These are phyloP conservation scores for Archilochus colubris DNA, from an alignment of 2,113 vertebrate species.

Conservation along the genomic window DNA sequence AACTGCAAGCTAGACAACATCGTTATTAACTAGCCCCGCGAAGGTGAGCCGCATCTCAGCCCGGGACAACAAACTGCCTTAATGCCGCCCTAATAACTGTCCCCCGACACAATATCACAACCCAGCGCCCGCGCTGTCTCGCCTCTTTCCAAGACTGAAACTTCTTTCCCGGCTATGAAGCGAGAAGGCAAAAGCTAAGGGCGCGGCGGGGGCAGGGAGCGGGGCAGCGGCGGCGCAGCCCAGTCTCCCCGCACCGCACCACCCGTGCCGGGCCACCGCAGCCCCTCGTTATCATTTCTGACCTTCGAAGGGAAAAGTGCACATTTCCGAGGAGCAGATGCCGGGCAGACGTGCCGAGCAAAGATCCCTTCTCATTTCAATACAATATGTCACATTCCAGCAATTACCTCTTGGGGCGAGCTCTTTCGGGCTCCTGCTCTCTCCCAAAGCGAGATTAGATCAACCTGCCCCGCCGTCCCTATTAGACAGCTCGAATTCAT, in stretches of 20 bases:
- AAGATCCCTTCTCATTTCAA: slow-evolving; percentile 72
- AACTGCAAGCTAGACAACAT: background rate
- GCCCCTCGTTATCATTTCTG: slow-evolving; percentile 52
- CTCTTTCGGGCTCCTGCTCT: slow-evolving; percentile 1
- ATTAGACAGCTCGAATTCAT: slow-evolving; percentile 34
- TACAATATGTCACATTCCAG: slow-evolving; percentile 67
- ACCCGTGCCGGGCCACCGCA: slow-evolving; percentile 62
- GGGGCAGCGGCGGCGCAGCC: background rate
- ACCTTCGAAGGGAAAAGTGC: slow-evolving; percentile 61
- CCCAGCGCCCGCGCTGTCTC: background rate
- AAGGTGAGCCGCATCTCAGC: slow-evolving; percentile 16
- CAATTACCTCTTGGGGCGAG: slow-evolving; percentile 63
- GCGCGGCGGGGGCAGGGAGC: slow-evolving; percentile 7
- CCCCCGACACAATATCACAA: background rate
- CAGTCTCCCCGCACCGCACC: background rate
- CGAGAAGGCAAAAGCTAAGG: background rate
- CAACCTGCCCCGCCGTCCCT: slow-evolving; percentile 53
- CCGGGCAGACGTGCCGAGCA: slow-evolving; percentile 67
- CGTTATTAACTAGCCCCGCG: background rate
- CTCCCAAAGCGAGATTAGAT: slow-evolving; percentile 9
- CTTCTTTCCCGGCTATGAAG: background rate
- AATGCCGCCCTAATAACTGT: background rate
- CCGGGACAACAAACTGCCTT: background rate
- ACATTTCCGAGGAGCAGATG: slow-evolving; percentile 41
- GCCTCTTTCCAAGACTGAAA: slow-evolving; percentile 32